Conservation (phyloP, 1,140 invertebrate species). For the Samia ricini region DNA sequence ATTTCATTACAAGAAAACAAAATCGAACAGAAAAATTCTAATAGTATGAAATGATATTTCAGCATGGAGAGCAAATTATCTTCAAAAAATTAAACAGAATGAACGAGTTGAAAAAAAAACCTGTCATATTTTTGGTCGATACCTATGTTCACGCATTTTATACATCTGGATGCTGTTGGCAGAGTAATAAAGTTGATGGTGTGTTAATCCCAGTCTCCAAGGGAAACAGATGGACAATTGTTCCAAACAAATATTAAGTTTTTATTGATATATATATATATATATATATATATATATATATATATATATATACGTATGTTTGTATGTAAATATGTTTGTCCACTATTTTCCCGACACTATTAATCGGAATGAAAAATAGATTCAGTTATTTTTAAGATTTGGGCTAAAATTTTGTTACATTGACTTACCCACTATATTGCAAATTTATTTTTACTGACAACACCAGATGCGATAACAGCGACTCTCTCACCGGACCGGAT, state of each 20-base stretch:
- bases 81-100: slow-evolving; percentile 5
- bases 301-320: no score
- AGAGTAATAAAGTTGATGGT: no score
- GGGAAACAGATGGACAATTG: slow-evolving; percentile 21
- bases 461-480: no score
- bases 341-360: no score
- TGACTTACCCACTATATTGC: no score
- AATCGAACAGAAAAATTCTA: slow-evolving; percentile 5
- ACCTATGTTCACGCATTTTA: slow-evolving; percentile 20
- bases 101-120: background rate
- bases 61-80: slow-evolving; percentile 7
- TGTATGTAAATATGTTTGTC: no score
- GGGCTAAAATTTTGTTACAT: background rate
- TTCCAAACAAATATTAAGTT: slow-evolving; percentile 8
- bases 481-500: no score
- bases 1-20: slow-evolving; percentile 6
- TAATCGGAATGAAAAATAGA: background rate
- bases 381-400: background rate
- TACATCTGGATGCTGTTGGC: slow-evolving; percentile 19
- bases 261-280: no score
- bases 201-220: slow-evolving; percentile 21
- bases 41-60: slow-evolving; percentile 5
- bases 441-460: no score
- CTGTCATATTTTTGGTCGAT: slow-evolving; percentile 16
- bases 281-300: background rate